Evolutionary conservation across 2,888 invertebrate species (phyloP), one percentile per base, ranked within the genome.

Genomic region (Uropetala carovei): DNA sequence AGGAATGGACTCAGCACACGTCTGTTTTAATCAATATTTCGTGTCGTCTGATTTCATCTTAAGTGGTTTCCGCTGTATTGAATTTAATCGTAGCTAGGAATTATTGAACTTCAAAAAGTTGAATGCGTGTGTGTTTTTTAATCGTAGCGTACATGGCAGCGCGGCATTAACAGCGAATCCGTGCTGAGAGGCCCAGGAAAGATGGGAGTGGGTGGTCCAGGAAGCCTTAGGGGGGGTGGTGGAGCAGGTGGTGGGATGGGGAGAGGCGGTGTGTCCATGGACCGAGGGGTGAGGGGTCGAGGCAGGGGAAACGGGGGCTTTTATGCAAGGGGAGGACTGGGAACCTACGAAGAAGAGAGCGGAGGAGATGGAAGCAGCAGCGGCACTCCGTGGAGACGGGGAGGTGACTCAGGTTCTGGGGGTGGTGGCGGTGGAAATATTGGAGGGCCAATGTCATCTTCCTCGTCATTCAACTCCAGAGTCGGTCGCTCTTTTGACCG

Each of bases 71-170:
- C 43, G 5, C 43, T 43, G 43, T 43, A 43, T 43, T 5, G 43
- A 43, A 43, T 43, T 43, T 43, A 43, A 43, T 1, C 43, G 5
- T 43, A 43, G 43, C 43, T 43, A 43, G 43, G 43, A 43, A 43
- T 43, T 43, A 43, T 43, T 43, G 5, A 43, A 3, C 5, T 43
- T 43, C 43, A 43, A 43, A 5, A 43, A 43, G 43, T 43, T 43
- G 43, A 43, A 43, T 43, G 43, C 43, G 5, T 43, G 43, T 43
- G 43, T 43, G 27, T 0, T 10, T 75, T 13, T 75, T 10, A 8
- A 93, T 95, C 95, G 75, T 94, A 96, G 96, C 95, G 96, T 92
- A 95, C 95, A 94, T 96, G 96, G 96, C 96, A 96, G 93, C 94
- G 95, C 93, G 96, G 96, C 93, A 95, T 96, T 93, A 96, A 96